Percentiles rank a stretch among this genome's conserved stretches.
Conservation (phyloP, 2,888 invertebrate species). For the Hypomecis atomaria region DNA sequence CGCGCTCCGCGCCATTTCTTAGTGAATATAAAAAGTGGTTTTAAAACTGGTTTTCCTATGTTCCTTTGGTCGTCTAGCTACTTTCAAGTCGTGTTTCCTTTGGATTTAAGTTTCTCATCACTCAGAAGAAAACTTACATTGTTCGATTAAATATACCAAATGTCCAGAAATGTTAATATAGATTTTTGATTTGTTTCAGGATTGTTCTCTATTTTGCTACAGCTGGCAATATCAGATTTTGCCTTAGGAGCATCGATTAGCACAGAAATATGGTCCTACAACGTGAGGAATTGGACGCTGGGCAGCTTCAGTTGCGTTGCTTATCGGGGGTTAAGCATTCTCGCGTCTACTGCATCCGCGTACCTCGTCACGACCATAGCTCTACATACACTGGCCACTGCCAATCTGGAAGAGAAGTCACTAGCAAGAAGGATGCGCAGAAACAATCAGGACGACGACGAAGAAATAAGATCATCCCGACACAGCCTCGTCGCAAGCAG, state of each 20-base stretch:
- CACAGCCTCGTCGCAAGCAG: slow-evolving; percentile 79
- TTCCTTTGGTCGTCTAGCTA: not conserved
- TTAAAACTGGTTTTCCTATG: slow-evolving; percentile 9
- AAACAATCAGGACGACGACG: slow-evolving; percentile 66
- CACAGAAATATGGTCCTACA: slow-evolving; percentile 82
- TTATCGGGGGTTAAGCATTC: slow-evolving; percentile 82
- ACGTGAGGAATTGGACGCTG: slow-evolving; percentile 80
- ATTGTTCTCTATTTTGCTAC: slow-evolving; percentile 78
- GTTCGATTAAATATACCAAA: not conserved
- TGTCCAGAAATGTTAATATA: not conserved
- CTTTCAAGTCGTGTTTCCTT: not conserved
- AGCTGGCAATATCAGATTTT: slow-evolving; percentile 81
- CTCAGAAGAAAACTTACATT: not conserved
- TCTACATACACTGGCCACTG: slow-evolving; percentile 83
- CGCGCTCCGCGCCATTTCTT: not conserved
- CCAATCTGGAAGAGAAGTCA: slow-evolving; percentile 78
- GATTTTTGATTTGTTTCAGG: slow-evolving; percentile 71
- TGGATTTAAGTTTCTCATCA: not conserved
- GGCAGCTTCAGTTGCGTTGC: slow-evolving; percentile 77
- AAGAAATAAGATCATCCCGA: slow-evolving; percentile 76
- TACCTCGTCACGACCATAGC: slow-evolving; percentile 84
- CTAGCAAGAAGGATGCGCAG: slow-evolving; percentile 63
- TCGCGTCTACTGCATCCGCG: slow-evolving; percentile 82
- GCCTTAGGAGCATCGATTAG: slow-evolving; percentile 72
- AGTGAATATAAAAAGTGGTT: not conserved